Conservation (phyloP, 2,113 vertebrate genomes). For the Romanogobio albipinnatus region DNA sequence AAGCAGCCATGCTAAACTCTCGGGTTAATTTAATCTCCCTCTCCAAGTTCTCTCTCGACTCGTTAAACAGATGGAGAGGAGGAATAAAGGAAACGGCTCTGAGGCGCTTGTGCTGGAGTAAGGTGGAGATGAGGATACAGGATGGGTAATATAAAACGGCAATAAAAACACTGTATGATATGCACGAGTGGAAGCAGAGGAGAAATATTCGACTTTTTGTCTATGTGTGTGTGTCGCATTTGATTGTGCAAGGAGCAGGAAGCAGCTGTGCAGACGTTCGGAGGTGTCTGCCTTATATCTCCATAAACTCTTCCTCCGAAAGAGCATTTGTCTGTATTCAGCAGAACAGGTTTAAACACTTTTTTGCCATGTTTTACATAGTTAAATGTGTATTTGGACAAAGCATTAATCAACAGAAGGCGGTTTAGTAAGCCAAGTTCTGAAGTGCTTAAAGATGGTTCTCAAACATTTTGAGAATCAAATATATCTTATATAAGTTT, state of each 20-base stretch:
- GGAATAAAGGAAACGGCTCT: conserved; percentile 48
- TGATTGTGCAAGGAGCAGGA: conserved; percentile 32
- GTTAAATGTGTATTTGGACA: conserved; percentile 8
- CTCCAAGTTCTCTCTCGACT: conserved; percentile 46
- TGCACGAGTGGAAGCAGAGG: conserved; percentile 33
- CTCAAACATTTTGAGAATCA: neutral
- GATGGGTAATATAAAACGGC: conserved; percentile 49
- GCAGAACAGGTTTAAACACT: neutral
- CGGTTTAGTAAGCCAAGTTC: neutral
- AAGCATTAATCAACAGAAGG: neutral
- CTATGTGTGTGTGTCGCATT: conserved; percentile 19
- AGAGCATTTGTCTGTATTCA: neutral
- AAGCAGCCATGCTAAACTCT: conserved; percentile 48
- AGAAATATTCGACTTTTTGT: conserved; percentile 23
- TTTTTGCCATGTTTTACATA: neutral
- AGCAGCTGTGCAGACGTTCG: conserved; percentile 37
- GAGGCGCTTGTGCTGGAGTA: conserved; percentile 51
- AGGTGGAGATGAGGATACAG: conserved; percentile 44
- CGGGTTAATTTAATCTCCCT: conserved; percentile 53
- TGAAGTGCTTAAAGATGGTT: neutral
- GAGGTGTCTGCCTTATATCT: conserved; percentile 38
- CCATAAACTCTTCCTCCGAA: neutral
- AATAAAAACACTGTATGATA: conserved; percentile 39
- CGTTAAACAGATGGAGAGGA: conserved; percentile 54
- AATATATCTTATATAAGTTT: neutral